Percentiles rank a stretch among this genome's conserved stretches.
phyloP scores from a whole-genome alignment of 2,888 invertebrate genomes.

The Prostheceraeus crozeri region DNA sequence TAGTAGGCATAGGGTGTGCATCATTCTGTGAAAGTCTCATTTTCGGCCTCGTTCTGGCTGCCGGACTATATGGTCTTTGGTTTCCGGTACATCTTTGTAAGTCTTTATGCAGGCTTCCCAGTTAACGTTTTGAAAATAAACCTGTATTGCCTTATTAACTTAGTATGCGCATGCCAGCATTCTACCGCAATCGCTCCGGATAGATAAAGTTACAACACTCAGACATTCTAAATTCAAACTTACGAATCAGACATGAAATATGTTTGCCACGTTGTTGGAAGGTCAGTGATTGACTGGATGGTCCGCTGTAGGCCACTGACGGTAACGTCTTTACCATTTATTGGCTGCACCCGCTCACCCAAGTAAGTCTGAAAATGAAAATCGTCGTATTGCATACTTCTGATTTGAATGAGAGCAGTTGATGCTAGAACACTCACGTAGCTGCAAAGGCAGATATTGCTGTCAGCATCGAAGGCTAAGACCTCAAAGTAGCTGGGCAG shows the following conservation, averaged over 20 bases:
- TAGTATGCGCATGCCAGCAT: too few relatives aligned
- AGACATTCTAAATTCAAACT: too few relatives aligned
- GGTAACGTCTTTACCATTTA: constrained; percentile 48
- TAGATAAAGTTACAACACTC: too few relatives aligned
- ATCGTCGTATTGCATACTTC: not conserved
- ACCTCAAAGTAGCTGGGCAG: constrained; percentile 48
- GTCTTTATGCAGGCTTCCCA: too few relatives aligned
- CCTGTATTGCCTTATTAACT: too few relatives aligned
- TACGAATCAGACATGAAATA: constrained; percentile 55
- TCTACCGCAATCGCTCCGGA: too few relatives aligned
- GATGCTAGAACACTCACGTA: constrained; percentile 48
- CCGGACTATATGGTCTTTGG: too few relatives aligned
- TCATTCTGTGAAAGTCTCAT: too few relatives aligned
- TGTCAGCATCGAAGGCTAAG: constrained; percentile 54
- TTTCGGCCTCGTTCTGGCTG: too few relatives aligned
- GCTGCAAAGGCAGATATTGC: constrained; percentile 50
- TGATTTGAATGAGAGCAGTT: not conserved
- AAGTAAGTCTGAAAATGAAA: constrained; percentile 45
- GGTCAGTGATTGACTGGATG: constrained; percentile 49
- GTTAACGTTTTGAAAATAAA: too few relatives aligned
- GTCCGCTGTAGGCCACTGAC: constrained; percentile 54
- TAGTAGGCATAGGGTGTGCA: too few relatives aligned
- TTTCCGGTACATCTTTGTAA: too few relatives aligned
- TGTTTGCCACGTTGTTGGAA: constrained; percentile 55
- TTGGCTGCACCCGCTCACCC: constrained; percentile 48